phyloP scores from a whole-genome alignment of 2,797 vertebrate species.

The Carcharodon carcharias region DNA sequence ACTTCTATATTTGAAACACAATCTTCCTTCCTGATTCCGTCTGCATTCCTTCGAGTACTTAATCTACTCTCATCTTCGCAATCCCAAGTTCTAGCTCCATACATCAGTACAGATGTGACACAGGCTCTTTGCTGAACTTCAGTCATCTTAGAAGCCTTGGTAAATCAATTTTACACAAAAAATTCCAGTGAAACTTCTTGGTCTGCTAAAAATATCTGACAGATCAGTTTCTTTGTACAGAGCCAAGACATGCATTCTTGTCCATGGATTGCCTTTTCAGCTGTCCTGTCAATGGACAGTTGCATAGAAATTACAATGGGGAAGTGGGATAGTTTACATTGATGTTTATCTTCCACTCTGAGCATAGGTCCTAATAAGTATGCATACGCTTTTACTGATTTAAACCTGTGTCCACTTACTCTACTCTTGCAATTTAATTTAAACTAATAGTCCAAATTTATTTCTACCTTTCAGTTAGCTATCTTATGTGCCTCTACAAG shows the following conservation, averaged over 20 bases:
- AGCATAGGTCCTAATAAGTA: not conserved
- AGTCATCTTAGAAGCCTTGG: not conserved
- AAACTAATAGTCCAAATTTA: not conserved
- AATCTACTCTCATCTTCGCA: not conserved
- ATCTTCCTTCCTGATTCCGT: not conserved
- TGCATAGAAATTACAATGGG: not conserved
- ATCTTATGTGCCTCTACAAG: not conserved
- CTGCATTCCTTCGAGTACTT: not conserved
- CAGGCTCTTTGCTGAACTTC: not conserved
- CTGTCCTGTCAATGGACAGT: not conserved
- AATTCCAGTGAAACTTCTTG: not conserved
- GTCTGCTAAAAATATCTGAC: not conserved
- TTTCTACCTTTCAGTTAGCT: not conserved
- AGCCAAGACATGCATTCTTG: not conserved
- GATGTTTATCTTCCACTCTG: not conserved
- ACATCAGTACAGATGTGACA: not conserved
- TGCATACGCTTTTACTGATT: not conserved
- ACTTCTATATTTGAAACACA: not conserved
- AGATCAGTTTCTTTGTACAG: not conserved
- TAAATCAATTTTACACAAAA: not conserved
- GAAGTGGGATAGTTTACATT: not conserved
- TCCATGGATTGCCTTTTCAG: not conserved
- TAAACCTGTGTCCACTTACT: not conserved
- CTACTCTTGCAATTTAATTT: not conserved
- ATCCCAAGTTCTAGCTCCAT: not conserved